A percentile compares a stretch with the other conserved stretches of the same genome.
These are phyloP conservation scores for Sebastes schlegelii DNA, from an alignment of 2,113 vertebrate genomes.

Conservation along the genomic window DNA sequence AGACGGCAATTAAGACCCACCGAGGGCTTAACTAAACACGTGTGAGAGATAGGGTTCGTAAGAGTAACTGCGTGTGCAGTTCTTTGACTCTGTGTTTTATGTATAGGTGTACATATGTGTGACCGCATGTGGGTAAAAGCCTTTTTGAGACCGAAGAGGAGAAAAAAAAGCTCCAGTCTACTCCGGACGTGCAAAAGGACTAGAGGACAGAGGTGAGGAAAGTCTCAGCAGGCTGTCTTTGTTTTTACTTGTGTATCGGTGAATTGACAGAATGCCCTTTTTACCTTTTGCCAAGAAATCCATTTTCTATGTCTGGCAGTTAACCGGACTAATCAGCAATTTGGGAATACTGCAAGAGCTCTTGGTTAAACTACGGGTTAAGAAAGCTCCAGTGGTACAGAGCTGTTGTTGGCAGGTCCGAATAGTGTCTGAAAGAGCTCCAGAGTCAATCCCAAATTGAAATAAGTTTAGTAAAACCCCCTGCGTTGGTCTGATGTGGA, in stretches of 20 bases:
- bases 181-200: slow-evolving; percentile 24
- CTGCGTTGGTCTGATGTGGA: slow-evolving; percentile 27
- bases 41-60: slow-evolving; percentile 54
- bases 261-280: slow-evolving; percentile 6
- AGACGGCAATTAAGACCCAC: slow-evolving; percentile 71
- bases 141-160: slow-evolving; percentile 19
- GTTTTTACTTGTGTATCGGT: slow-evolving; percentile 21
- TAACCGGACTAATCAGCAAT: not conserved
- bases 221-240: slow-evolving; percentile 25
- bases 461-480: slow-evolving; percentile 36
- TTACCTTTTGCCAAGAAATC: slow-evolving; percentile 21
- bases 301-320: slow-evolving; percentile 33
- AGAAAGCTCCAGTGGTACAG: slow-evolving; percentile 19
- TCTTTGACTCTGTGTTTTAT: slow-evolving; percentile 44
- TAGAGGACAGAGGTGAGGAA: slow-evolving; percentile 35
- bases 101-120: slow-evolving; percentile 24
- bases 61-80: slow-evolving; percentile 59
- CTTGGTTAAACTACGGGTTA: slow-evolving; percentile 20
- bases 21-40: slow-evolving; percentile 72
- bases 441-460: slow-evolving; percentile 35
- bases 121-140: slow-evolving; percentile 23
- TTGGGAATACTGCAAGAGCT: slow-evolving; percentile 18
- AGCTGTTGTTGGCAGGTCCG: slow-evolving; percentile 20
- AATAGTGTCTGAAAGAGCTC: slow-evolving; percentile 6
- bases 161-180: slow-evolving; percentile 1